Base-by-base conservation (phyloP, 2,888 invertebrate genomes). In the Strigamia transsilvanica region DNA sequence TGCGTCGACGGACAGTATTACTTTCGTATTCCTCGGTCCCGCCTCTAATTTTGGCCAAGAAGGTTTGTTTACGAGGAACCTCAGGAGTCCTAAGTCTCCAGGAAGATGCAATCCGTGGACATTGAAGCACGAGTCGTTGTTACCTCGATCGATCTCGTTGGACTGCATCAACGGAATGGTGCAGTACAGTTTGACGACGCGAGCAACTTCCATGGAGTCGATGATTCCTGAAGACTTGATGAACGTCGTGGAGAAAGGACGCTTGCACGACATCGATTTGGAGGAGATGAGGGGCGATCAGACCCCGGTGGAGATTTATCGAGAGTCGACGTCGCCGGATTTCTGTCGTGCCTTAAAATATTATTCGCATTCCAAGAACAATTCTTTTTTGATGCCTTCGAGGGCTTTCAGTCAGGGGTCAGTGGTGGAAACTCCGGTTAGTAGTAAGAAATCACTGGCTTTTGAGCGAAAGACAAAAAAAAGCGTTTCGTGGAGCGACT, bases 401-500 rank as follows among this genome's bases (percentile, higher is more conserved):
- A 80, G 46, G 51, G 51, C 46, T 51, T 80, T 46, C 51, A 80
- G 80, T 51, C 80, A 80, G 80, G 46, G 80, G 32, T 46, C 46
- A 46, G 80, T 80, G 46, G 23, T 80, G 9, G 80, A 80, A n/a
- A 73, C 73, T 73, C 27, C 73, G 2, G 73, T 73, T n/a, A 73
- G 73, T 73, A 32, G 10, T 0, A 51, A 42, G 80, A 80, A 42
- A n/a, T 32, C 32, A 80, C 80, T 51, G 46, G 32, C 46, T 73
- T 73, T 73, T 73, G 73, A 73, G 73, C 23, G 79, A 32, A 81
- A 81, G 66, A 23, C 66, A 7, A 82, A 82, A 23, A 82, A 82
- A 41, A 78, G 77, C n/a, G 82, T 82, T 18, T 82, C 82, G n/a
- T 82, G 82, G 82, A 56, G 82, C 23, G 82, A 82, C n/a, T 77